Conservation (phyloP, 2,113 vertebrate genomes). For the Nematolebias whitei region DNA sequence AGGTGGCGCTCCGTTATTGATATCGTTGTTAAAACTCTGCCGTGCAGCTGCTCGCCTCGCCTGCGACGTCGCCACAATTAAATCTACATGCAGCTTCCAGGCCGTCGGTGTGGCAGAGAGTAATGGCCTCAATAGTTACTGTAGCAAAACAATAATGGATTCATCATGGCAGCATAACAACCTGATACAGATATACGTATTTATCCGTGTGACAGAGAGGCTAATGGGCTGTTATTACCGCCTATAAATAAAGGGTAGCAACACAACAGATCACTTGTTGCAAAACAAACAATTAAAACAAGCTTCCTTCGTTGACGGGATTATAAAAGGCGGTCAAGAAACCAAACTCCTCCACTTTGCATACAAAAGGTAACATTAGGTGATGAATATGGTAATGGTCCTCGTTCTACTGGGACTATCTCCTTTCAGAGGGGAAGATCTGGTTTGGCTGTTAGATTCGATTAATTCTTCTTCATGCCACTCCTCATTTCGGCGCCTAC, state of each 20-base stretch:
- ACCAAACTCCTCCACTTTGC: conserved; percentile 67
- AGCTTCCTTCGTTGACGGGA: conserved; percentile 43
- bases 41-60: conserved; percentile 71
- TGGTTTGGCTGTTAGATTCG: conserved; percentile 76
- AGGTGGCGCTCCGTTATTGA: conserved; percentile 74
- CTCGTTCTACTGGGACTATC: conserved; percentile 74
- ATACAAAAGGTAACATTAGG: conserved; percentile 71
- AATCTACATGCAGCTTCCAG: conserved; percentile 61
- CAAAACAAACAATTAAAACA: conserved; percentile 65
- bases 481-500: conserved; percentile 78
- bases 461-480: conserved; percentile 82
- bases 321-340: conserved; percentile 65
- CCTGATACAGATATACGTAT: conserved; percentile 39
- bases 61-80: conserved; percentile 72
- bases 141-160: conserved; percentile 76
- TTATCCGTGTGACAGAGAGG: conserved; percentile 53
- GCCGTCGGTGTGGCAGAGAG: conserved; percentile 72
- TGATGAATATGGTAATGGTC: conserved; percentile 80
- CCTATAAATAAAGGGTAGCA: conserved; percentile 43
- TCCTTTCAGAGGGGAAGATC: conserved; percentile 74
- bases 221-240: conserved; percentile 71
- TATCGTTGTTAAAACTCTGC: conserved; percentile 70
- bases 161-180: conserved; percentile 64
- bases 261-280: conserved; percentile 54
- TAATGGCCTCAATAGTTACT: conserved; percentile 80